These are phyloP conservation scores for Ophion obscuratus DNA, from an alignment of 2,888 invertebrate genomes.

Conservation along the genomic window DNA sequence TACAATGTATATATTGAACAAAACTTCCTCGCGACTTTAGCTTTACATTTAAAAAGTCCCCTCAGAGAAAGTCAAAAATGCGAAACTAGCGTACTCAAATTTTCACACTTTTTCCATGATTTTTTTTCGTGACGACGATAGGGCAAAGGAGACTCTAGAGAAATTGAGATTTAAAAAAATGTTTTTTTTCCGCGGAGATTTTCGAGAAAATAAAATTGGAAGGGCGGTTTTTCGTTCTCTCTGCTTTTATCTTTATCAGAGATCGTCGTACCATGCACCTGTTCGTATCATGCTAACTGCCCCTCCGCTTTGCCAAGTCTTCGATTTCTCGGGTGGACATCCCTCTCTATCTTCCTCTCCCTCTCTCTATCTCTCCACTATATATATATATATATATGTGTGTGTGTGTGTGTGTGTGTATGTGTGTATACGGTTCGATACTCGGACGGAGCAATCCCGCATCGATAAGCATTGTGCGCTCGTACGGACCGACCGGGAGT, in stretches of 20 bases:
- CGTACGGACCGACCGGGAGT: slow-evolving; percentile 47
- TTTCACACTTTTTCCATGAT: no score
- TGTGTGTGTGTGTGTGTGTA: no score
- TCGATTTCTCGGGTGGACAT: slow-evolving; percentile 35
- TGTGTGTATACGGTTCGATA: slow-evolving; percentile 53
- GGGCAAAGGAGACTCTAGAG: no score
- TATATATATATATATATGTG: no score
- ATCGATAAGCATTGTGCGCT: slow-evolving; percentile 74
- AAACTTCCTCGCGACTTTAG: no score
- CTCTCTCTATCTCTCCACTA: not conserved
- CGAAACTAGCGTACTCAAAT: no score
- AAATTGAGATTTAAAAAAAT: not conserved
- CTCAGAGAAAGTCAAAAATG: no score
- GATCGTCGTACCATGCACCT: slow-evolving; percentile 61
- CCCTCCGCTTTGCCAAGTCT: slow-evolving; percentile 43
- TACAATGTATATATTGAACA: no score
- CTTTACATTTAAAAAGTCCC: no score
- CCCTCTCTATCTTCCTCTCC: slow-evolving; percentile 30
- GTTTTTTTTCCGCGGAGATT: not conserved
- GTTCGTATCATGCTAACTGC: slow-evolving; percentile 62
- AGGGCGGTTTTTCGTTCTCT: not conserved
- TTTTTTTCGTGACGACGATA: no score
- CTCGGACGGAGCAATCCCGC: slow-evolving; percentile 71
- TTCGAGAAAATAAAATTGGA: not conserved
- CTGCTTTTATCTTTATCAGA: slow-evolving; percentile 59